Evolutionary conservation across 2,113 vertebrate genomes (phyloP).

Genomic region (Oncorhynchus masou): DNA sequence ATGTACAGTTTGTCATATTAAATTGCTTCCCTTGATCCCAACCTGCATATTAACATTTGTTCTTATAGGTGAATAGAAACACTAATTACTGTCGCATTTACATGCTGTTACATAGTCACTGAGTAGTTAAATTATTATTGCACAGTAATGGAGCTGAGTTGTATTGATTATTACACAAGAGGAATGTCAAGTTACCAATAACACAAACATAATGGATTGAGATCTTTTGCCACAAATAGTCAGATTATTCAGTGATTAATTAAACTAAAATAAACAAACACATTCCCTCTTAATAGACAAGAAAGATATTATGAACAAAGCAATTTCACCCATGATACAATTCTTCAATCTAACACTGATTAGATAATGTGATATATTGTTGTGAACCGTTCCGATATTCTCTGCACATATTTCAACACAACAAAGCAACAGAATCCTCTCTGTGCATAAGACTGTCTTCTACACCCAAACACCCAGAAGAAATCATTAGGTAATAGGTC

Average conservation of each 20-base stretch:
- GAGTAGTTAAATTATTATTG: too few relatives aligned
- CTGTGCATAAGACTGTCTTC: not conserved
- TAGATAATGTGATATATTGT: constrained; percentile 24
- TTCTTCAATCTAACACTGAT: constrained; percentile 33
- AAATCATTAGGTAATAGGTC: constrained; percentile 26
- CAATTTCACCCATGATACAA: constrained; percentile 56
- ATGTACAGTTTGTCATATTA: not conserved
- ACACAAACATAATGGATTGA: not conserved
- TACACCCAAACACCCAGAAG: constrained; percentile 11
- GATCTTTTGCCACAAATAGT: not conserved
- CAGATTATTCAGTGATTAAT: not conserved
- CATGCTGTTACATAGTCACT: too few relatives aligned
- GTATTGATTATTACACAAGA: not conserved
- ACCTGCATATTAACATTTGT: not conserved
- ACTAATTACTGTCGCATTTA: not conserved
- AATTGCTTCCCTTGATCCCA: not conserved
- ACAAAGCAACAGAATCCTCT: not conserved
- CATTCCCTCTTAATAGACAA: constrained; percentile 27
- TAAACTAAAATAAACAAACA: not conserved
- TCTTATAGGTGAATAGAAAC: not conserved
- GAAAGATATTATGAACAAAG: constrained; percentile 51
- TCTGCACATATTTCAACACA: constrained; percentile 13
- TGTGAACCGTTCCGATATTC: constrained; percentile 9
- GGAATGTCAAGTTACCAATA: not conserved
- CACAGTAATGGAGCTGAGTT: not conserved